Percentiles rank a stretch among this genome's conserved stretches.
Conservation (phyloP, 2,113 vertebrate genomes). For the Dermatemys mawii region DNA sequence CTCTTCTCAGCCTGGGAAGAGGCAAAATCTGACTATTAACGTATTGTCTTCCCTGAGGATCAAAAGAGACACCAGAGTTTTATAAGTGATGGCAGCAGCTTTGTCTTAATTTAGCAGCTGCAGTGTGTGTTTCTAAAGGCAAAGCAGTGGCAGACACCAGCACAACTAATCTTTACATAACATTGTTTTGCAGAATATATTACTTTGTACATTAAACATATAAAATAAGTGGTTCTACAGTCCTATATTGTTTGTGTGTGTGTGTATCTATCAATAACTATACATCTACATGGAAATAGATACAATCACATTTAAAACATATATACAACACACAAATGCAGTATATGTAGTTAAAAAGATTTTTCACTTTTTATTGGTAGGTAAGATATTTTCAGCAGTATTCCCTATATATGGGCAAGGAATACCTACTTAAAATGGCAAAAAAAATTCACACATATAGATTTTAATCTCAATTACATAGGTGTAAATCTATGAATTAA, state of each 20-base stretch:
- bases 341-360: background rate
- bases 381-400: background rate
- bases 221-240: background rate
- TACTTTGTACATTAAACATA: background rate
- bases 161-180: background rate
- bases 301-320: background rate
- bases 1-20: background rate
- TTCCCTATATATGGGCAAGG: background rate
- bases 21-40: background rate
- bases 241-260: background rate
- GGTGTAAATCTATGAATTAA: background rate
- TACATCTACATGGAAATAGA: background rate
- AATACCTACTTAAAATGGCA: background rate
- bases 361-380: background rate
- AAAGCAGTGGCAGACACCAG: background rate
- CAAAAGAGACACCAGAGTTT: background rate
- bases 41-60: background rate
- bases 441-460: background rate
- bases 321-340: background rate
- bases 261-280: background rate
- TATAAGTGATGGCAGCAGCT: background rate
- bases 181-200: background rate
- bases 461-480: background rate
- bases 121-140: background rate
- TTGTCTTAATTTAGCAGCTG: slow-evolving; percentile 7